Percentiles rank a stretch among this genome's conserved stretches.
Conservation (phyloP, 2,797 vertebrate genomes). For the Eremophila alpestris region DNA sequence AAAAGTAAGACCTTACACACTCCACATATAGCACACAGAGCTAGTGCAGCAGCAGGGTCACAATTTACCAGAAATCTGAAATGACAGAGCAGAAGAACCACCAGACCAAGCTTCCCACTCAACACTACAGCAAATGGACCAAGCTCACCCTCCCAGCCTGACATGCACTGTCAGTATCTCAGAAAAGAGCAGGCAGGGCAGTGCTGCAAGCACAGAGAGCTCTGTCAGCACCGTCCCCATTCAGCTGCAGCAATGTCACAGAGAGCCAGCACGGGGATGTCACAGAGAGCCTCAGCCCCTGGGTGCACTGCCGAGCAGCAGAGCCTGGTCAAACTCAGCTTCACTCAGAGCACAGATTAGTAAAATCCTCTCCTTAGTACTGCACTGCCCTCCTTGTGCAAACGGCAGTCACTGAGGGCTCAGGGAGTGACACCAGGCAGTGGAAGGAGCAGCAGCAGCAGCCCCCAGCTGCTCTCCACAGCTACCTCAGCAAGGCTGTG, state of each 20-base stretch:
- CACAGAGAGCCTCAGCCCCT: background rate
- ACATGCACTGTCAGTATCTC: rapidly evolving
- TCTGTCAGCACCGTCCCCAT: background rate
- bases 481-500: background rate
- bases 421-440: background rate
- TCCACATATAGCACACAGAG: background rate
- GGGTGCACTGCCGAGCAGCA: background rate
- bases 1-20: background rate
- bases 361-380: background rate
- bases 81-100: background rate
- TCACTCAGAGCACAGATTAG: background rate
- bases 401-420: background rate
- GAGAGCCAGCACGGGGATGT: background rate
- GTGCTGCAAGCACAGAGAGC: rapidly evolving
- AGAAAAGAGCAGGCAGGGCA: background rate
- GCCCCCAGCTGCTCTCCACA: background rate
- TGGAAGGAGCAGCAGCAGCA: background rate
- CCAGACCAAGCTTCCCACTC: background rate
- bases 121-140: background rate
- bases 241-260: background rate
- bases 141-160: background rate
- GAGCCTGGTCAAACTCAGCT: background rate
- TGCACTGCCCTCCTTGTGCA: background rate
- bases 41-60: background rate
- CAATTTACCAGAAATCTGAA: background rate